These are phyloP conservation scores for Harpagoxenus sublaevis DNA, from an alignment of 2,888 invertebrate genomes.

Conservation along the genomic window DNA sequence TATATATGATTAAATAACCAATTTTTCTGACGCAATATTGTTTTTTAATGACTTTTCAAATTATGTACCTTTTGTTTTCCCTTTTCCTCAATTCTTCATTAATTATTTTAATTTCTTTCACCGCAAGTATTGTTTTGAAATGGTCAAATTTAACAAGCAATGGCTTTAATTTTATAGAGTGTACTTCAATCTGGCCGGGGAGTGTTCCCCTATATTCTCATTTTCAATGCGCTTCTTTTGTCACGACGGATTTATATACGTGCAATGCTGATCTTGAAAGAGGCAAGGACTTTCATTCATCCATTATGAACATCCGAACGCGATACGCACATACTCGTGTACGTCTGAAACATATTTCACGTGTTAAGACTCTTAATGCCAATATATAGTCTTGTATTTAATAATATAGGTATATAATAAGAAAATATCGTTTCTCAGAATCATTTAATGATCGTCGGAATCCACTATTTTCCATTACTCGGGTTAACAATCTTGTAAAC, in stretches of 20 bases:
- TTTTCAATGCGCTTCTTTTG: constrained; percentile 5
- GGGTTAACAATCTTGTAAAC: constrained; percentile 34
- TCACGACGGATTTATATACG: not conserved
- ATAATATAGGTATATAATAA: too few species aligned
- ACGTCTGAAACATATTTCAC: not conserved
- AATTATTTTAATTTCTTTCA: not conserved
- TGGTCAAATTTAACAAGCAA: not conserved
- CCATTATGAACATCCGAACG: not conserved
- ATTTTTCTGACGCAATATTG: not conserved
- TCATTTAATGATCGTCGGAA: too few species aligned
- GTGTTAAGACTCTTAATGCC: not conserved
- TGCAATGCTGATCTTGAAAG: not conserved
- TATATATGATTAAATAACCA: not conserved
- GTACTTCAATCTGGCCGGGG: not conserved
- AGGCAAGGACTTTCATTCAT: not conserved
- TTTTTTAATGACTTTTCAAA: not conserved
- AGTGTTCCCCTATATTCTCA: not conserved
- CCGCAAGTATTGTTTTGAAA: constrained; percentile 1
- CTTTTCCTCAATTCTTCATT: not conserved
- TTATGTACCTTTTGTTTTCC: not conserved
- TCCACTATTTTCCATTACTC: constrained; percentile 12
- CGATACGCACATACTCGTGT: not conserved
- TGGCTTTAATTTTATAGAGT: constrained; percentile 15
- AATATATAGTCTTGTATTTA: not conserved
- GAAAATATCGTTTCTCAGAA: not conserved